Evolutionary conservation across 2,888 invertebrate genomes (phyloP), one percentile per base, ranked within the genome.

Genomic region (Apeira syringaria): DNA sequence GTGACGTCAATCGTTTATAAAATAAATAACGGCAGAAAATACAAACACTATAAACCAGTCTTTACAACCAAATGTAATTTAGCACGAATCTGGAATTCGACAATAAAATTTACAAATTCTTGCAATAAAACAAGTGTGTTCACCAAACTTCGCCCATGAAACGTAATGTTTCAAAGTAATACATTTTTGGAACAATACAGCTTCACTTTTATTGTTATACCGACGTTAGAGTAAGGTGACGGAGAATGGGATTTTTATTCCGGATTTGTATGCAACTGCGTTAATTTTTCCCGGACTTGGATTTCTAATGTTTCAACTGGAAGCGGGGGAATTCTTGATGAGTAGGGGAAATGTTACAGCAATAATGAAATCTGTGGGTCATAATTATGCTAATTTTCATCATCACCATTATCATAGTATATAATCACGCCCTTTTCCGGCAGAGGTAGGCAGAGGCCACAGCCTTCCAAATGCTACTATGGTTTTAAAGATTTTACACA

Each of bases 181-280:
- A 64, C 59, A 63, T 66, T 57, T 57, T 54, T 61, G 60, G 56
- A 68, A 70, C 72, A 64, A 67, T 69, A 64, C 57, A 61, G 60
- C 54, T 66, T 63, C 61, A 64, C 56, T 61, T 72, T 73, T 63
- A 74, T 62, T 65, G 69, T 68, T 66, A 63, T 66, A 60, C 32
- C 35, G 40, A 44, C 38, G 49, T 24, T 9, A 9, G 42, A 15
- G 10, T 9, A 39, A 22, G 15, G 47, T 60, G 67, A 65, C 61
- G 32, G 46, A 56, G 66, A 72, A 80, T 74, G 74, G 61, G 67
- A 69, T 74, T 80, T 80, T 78, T 81, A 79, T 82, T 78, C 74
- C 68, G 17, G 5, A 33, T 48, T 48, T 36, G 34, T 29, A 22
- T 31, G 49, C 31, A 30, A 29, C 28, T 18, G 25, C 37, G 33